These are phyloP conservation scores for Halcyon badia DNA, from an alignment of 2,797 vertebrate genomes.

Conservation along the genomic window DNA sequence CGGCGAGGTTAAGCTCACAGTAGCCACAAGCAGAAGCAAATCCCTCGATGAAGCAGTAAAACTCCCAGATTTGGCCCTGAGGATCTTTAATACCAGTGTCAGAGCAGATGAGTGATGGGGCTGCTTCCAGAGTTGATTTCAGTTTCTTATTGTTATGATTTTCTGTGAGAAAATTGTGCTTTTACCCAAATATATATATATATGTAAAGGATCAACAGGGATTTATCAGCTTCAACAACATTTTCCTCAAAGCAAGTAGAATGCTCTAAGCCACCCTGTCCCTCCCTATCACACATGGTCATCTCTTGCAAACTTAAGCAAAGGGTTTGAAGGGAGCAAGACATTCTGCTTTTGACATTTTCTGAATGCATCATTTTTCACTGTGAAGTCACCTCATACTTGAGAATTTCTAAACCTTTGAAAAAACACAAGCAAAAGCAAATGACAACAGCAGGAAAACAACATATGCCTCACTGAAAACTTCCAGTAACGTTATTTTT, in stretches of 20 bases:
- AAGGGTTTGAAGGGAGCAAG: background rate
- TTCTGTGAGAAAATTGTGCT: background rate
- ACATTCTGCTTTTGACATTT: constrained; percentile 6
- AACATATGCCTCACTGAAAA: background rate
- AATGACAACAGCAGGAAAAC: background rate
- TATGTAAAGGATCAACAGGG: background rate
- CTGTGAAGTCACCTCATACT: background rate
- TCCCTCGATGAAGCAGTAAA: background rate
- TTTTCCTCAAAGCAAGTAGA: background rate
- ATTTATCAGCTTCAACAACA: background rate
- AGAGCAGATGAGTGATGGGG: background rate
- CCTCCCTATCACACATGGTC: background rate
- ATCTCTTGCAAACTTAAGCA: background rate
- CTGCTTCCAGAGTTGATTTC: background rate
- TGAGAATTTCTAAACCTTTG: constrained; percentile 10
- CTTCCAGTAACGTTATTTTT: background rate
- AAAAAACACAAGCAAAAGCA: background rate
- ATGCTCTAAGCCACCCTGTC: background rate
- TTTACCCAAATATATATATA: background rate
- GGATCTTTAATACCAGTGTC: background rate
- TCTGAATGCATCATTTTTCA: constrained; percentile 29
- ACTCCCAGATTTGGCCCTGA: background rate
- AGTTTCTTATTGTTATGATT: background rate
- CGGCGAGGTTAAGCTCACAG: background rate
- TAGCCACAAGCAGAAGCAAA: background rate